Base-by-base conservation (phyloP, 1,140 invertebrate genomes). In the Eulimnadia texana region DNA sequence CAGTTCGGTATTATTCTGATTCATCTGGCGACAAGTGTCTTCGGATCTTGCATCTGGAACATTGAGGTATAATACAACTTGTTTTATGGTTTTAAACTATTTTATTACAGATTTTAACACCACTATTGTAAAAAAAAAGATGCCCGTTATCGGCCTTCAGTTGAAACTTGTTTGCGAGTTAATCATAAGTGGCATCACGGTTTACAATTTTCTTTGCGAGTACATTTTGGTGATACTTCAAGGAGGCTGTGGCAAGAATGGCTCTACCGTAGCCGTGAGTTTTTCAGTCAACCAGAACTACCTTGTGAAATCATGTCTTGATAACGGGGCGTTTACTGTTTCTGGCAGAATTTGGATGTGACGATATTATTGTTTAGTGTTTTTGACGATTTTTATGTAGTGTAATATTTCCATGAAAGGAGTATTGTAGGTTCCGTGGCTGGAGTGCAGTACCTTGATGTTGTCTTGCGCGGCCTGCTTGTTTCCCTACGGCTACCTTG, bases 1-100 rank as follows among this genome's bases (percentile, higher is more conserved):
- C 97, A 99, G 76, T 86, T 92, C 72, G 85, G 83, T 2, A 92
- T 98, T 59, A 98, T 99, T 61, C 69, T 71, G 50, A 88, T 98
- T 66, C 90, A 97, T 70, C 66, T 96, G 22, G 76, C 93, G 53
- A 92, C 93, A 29, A 86, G 88, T 9, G 74, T 86, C 27, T 88
- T 96, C 71, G 94, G 95, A 6, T 79, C 20, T 28, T 22, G 29
- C 28, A 33, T 28, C 27, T 57, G 55, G 55, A 27, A 57, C 6
- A 20, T 22, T 3, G 10, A 42, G 16, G 55, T 57, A n/a, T n/a
- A n/a, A n/a, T n/a, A n/a, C n/a, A n/a, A n/a, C n/a, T n/a, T n/a
- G n/a, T n/a, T n/a, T n/a, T n/a, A n/a, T n/a, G n/a, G n/a, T n/a
- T n/a, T n/a, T n/a, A n/a, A n/a, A n/a, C n/a, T n/a, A n/a, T n/a